These are phyloP conservation scores for Acanthopagrus latus DNA, from an alignment of 2,797 vertebrate species.

Conservation along the genomic window DNA sequence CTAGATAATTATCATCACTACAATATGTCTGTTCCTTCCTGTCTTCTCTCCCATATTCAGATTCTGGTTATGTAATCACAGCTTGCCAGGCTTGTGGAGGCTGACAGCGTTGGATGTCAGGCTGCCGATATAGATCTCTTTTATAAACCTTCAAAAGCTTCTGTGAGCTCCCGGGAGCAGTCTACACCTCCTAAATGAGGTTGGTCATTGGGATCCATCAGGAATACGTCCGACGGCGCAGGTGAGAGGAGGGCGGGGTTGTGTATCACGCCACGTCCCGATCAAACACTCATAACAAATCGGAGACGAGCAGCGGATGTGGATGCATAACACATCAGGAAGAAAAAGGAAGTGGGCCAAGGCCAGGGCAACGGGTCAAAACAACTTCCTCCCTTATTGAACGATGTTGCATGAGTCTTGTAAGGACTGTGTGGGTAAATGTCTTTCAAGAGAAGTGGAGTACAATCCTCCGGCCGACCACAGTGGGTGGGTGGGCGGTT, in stretches of 20 bases:
- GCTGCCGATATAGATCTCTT: conserved; percentile 65
- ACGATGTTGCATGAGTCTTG: conserved; percentile 22
- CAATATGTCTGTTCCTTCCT: conserved; percentile 57
- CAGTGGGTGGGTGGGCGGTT: conserved; percentile 15
- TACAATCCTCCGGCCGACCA: not conserved
- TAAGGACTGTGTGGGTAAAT: conserved; percentile 35
- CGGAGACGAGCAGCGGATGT: conserved; percentile 4
- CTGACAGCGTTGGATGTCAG: conserved; percentile 73
- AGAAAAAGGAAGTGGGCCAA: conserved; percentile 24
- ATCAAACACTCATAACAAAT: conserved; percentile 11
- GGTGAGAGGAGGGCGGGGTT: conserved; percentile 9
- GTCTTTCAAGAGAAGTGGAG: conserved; percentile 14
- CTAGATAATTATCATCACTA: conserved; percentile 67
- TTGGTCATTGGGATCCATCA: conserved; percentile 44
- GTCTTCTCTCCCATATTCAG: conserved; percentile 68
- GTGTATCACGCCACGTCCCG: conserved; percentile 2
- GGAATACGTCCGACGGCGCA: conserved; percentile 9
- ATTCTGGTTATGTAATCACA: conserved; percentile 77
- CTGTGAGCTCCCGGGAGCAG: conserved; percentile 32
- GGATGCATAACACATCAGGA: conserved; percentile 14
- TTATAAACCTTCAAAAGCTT: conserved; percentile 57
- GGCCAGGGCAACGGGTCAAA: conserved; percentile 12
- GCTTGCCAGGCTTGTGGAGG: conserved; percentile 72
- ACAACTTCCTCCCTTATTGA: conserved; percentile 14
- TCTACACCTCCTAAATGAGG: conserved; percentile 42